Evolutionary conservation across 1,140 invertebrate genomes (phyloP).

Genomic region (Drosophila prosaltans): DNA sequence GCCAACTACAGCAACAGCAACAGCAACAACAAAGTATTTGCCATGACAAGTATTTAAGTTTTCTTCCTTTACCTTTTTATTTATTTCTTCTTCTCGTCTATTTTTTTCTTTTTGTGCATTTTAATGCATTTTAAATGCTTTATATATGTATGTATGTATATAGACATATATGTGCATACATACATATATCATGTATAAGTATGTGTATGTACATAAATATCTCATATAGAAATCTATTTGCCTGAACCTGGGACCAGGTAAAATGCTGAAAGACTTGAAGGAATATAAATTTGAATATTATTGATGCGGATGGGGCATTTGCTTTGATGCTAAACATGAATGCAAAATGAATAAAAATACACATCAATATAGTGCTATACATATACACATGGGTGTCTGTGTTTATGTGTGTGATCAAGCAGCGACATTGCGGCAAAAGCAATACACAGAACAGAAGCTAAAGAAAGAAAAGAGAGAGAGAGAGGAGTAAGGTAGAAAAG

Average conservation of each 20-base stretch:
- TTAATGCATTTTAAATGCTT: conserved; percentile 51
- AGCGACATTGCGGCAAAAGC: background rate
- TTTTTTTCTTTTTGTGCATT: conserved; percentile 46
- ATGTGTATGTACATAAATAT: conserved; percentile 23
- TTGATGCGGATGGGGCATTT: conserved; percentile 5
- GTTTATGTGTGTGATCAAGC: background rate
- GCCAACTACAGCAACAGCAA: conserved; percentile 41
- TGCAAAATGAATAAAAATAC: conserved; percentile 5
- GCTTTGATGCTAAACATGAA: conserved; percentile 15
- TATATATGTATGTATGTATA: conserved; percentile 25
- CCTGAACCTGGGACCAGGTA: conserved; percentile 1
- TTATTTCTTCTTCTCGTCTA: background rate
- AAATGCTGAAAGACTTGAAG: conserved; percentile 18
- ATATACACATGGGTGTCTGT: background rate
- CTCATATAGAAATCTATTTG: conserved; percentile 27
- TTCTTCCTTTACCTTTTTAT: conserved; percentile 16
- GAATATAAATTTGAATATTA: conserved; percentile 33
- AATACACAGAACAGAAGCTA: background rate
- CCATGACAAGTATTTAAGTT: conserved; percentile 74
- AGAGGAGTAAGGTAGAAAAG: background rate
- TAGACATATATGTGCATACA: conserved; percentile 14
- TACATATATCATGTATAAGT: conserved; percentile 15
- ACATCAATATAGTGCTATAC: conserved; percentile 29
- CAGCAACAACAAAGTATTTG: conserved; percentile 57
- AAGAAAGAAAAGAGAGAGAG: background rate